Evolutionary conservation across 2,797 vertebrate genomes (phyloP).

Genomic region (Botia kubotai): DNA sequence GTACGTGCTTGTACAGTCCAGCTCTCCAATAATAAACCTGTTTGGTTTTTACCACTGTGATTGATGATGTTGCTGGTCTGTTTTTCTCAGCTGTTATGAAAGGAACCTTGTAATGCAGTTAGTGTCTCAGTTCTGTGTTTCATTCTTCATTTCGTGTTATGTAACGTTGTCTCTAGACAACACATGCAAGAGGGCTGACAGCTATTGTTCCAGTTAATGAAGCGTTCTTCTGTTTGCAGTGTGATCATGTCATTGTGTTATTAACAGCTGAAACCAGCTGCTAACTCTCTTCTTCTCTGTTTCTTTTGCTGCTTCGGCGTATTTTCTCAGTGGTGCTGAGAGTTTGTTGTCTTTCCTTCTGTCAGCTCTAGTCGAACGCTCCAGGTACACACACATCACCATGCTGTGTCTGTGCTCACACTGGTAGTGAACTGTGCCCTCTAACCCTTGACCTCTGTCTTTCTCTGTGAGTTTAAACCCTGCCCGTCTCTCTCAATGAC

Average conservation of each 20-base stretch:
- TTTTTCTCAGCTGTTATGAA: conserved; percentile 73
- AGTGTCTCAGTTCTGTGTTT: conserved; percentile 70
- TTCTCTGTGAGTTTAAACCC: not conserved
- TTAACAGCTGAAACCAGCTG: conserved; percentile 49
- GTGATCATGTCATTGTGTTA: conserved; percentile 63
- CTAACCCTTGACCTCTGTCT: conserved; percentile 57
- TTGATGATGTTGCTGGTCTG: conserved; percentile 71
- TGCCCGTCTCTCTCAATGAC: not conserved
- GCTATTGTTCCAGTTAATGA: conserved; percentile 73
- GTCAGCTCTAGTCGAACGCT: conserved; percentile 76
- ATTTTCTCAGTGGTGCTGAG: conserved; percentile 77
- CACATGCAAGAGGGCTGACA: conserved; percentile 73
- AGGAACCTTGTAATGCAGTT: conserved; percentile 72
- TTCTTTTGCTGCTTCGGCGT: conserved; percentile 12
- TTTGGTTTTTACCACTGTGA: conserved; percentile 67
- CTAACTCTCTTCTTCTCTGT: conserved; percentile 38
- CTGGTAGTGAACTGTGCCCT: conserved; percentile 51
- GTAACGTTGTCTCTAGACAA: conserved; percentile 70
- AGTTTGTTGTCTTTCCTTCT: conserved; percentile 80
- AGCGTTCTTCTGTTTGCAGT: conserved; percentile 60
- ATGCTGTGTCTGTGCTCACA: conserved; percentile 43
- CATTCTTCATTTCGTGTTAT: conserved; percentile 70
- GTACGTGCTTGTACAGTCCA: not conserved
- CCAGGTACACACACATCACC: conserved; percentile 75
- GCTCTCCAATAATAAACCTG: conserved; percentile 62